Evolutionary conservation across 2,113 vertebrate genomes (phyloP).

Genomic region (Ornithorhynchus anatinus): DNA sequence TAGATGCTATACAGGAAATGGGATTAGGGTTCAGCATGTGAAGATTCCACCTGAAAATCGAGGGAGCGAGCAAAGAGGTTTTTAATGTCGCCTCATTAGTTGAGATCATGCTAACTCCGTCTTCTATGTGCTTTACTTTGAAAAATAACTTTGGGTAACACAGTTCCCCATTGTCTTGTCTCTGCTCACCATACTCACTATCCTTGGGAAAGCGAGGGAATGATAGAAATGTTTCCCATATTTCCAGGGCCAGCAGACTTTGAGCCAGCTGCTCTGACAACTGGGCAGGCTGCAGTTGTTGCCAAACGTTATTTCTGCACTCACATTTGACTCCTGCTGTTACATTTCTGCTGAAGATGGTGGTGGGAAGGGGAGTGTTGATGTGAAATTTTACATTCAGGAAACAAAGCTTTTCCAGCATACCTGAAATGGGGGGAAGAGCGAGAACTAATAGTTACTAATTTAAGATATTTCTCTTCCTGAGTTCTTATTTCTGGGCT

Average conservation of each 20-base stretch:
- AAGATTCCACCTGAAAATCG: too few species aligned
- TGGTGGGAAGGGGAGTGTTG: too few species aligned
- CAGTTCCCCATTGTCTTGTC: background rate
- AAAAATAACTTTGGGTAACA: background rate
- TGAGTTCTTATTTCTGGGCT: constrained; percentile 39
- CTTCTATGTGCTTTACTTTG: background rate
- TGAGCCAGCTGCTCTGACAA: constrained; percentile 55
- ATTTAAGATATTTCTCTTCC: constrained; percentile 14
- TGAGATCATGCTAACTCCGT: constrained; percentile 16
- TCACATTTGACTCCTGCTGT: background rate
- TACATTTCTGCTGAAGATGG: background rate
- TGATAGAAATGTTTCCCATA: constrained; percentile 22
- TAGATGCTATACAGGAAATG: too few species aligned
- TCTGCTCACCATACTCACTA: background rate
- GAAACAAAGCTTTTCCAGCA: too few species aligned
- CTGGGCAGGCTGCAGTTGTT: constrained; percentile 16
- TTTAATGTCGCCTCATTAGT: too few species aligned
- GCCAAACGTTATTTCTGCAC: background rate
- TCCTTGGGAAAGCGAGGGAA: background rate
- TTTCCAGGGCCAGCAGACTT: constrained; percentile 28
- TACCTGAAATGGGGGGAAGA: constrained; percentile 43
- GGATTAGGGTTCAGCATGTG: too few species aligned
- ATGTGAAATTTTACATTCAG: constrained; percentile 38
- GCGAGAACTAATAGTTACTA: background rate
- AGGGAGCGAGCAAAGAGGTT: too few species aligned